Conservation (phyloP, 2,113 vertebrate genomes). For the Panthera leo region DNA sequence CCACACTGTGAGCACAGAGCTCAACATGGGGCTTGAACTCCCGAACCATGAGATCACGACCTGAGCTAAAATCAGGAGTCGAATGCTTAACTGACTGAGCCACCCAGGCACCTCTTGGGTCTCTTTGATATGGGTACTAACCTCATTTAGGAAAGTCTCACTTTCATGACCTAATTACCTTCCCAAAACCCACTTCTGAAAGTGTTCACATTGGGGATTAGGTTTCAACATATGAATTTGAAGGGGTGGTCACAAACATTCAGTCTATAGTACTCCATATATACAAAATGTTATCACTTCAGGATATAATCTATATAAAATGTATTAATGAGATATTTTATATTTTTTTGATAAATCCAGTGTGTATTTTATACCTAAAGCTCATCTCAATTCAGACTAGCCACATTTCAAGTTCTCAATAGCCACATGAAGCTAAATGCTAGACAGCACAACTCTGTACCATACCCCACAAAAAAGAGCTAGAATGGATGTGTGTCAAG, state of each 20-base stretch:
- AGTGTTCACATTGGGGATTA: not conserved
- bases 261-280: not conserved
- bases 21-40: too few relatives aligned
- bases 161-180: not conserved
- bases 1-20: too few relatives aligned
- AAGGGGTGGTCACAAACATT: not conserved
- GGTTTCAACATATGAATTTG: not conserved
- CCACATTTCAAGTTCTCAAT: not conserved
- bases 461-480: accelerated
- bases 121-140: not conserved
- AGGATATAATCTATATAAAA: not conserved
- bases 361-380: not conserved
- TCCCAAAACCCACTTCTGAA: not conserved
- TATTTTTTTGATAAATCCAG: not conserved
- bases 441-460: not conserved
- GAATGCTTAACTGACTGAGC: too few relatives aligned
- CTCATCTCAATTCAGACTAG: not conserved
- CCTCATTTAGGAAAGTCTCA: not conserved
- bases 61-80: too few relatives aligned
- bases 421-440: not conserved
- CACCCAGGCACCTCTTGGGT: too few relatives aligned
- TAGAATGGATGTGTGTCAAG: not conserved
- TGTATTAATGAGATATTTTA: not conserved
- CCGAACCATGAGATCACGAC: too few relatives aligned
- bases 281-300: constrained; percentile 7